Conservation (phyloP, 2,797 vertebrate genomes). For the Myripristis murdjan region DNA sequence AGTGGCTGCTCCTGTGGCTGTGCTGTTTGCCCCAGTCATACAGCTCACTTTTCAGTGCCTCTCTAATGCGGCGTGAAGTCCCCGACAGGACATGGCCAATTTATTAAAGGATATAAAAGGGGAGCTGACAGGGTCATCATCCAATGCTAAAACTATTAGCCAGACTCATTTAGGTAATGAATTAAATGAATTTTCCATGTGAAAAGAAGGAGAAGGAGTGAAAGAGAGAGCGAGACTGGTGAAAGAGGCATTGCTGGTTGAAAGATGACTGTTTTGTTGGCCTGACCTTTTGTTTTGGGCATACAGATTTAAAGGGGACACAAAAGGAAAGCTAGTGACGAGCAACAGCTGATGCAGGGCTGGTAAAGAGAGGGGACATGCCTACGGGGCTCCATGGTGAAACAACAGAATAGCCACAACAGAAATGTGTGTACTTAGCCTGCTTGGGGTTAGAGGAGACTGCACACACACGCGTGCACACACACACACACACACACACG, state of each 20-base stretch:
- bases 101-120: slow-evolving; percentile 69
- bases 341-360: slow-evolving; percentile 77
- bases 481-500: slow-evolving; percentile 36
- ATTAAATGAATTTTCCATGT: slow-evolving; percentile 65
- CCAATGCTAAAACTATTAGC: slow-evolving; percentile 47
- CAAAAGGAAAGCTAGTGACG: slow-evolving; percentile 73
- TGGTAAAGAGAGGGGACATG: slow-evolving; percentile 73
- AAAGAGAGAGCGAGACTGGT: slow-evolving; percentile 46
- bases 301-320: slow-evolving; percentile 83
- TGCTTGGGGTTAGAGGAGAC: slow-evolving; percentile 66
- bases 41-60: slow-evolving; percentile 43
- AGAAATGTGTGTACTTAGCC: slow-evolving; percentile 65
- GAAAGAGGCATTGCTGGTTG: slow-evolving; percentile 40
- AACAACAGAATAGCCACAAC: slow-evolving; percentile 76
- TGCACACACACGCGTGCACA: slow-evolving; percentile 6
- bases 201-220: slow-evolving; percentile 60
- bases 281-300: slow-evolving; percentile 86
- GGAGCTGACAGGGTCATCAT: slow-evolving; percentile 62
- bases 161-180: slow-evolving; percentile 54
- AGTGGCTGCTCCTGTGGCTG: slow-evolving; percentile 46
- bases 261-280: slow-evolving; percentile 75
- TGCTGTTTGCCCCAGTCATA: slow-evolving; percentile 34
- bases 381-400: slow-evolving; percentile 84
- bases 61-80: slow-evolving; percentile 58
- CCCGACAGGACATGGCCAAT: slow-evolving; percentile 48